Percentiles rank a stretch among this genome's conserved stretches.
Conservation (phyloP, 2,888 invertebrate genomes). For the Andrena chrysosceles region DNA sequence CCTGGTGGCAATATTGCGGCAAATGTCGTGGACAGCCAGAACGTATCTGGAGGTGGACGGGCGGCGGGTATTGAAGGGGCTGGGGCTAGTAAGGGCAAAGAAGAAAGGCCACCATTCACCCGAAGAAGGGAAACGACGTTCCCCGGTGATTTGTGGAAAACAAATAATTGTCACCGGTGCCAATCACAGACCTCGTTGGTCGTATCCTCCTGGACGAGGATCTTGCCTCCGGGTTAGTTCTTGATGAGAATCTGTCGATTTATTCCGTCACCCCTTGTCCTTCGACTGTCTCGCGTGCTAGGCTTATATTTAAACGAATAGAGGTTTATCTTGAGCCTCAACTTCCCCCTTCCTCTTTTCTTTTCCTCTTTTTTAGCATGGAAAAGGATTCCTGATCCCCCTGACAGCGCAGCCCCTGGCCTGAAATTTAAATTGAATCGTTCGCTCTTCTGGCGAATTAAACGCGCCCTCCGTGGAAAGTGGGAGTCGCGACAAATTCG, state of each 20-base stretch:
- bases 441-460: slow-evolving; percentile 37
- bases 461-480: slow-evolving; percentile 1
- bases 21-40: slow-evolving; percentile 50
- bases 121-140: slow-evolving; percentile 41
- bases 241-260: slow-evolving; percentile 75
- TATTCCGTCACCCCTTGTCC: slow-evolving; percentile 64
- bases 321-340: slow-evolving; percentile 36
- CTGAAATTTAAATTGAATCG: slow-evolving; percentile 57
- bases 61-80: background rate
- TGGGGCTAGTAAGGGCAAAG: background rate
- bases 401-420: background rate
- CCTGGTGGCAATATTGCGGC: slow-evolving; percentile 30
- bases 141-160: slow-evolving; percentile 77
- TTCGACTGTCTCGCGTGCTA: slow-evolving; percentile 33
- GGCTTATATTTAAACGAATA: slow-evolving; percentile 63
- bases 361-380: background rate
- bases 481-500: background rate
- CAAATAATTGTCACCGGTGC: slow-evolving; percentile 80
- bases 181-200: slow-evolving; percentile 76
- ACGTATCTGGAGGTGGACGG: slow-evolving; percentile 29
- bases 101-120: slow-evolving; percentile 9
- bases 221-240: slow-evolving; percentile 47
- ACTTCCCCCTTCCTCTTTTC: background rate
- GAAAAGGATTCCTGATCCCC: slow-evolving; percentile 28
- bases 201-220: slow-evolving; percentile 33